Base-by-base conservation (phyloP, 2,888 invertebrate genomes). In the Pomacea canaliculata region DNA sequence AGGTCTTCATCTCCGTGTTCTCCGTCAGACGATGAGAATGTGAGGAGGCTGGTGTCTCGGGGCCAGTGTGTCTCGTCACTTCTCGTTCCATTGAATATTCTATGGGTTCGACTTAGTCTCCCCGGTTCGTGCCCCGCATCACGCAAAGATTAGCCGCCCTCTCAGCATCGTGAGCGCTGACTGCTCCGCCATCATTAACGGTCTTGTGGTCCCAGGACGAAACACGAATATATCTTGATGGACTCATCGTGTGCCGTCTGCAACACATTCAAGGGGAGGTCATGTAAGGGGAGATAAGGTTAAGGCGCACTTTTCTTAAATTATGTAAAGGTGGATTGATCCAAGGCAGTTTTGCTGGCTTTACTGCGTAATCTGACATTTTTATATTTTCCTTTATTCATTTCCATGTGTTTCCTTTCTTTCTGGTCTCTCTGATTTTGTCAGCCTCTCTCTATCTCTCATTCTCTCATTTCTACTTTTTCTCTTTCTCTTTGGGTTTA, bases 261-360 rank as follows among this genome's bases (percentile, higher is more conserved):
- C 37, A 37, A 37, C 37, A 13, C n/a, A 27, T 37, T 65, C 37
- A 70, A 23, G n/a, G 56, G 51, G n/a, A 70, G 51, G n/a, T 51
- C 51, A 56, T 51, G 70, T 23, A 70, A 59, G 37, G 56, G 70
- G 37, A 70, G 48, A 68, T 19, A 68, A 68, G 69, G 48, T 46
- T 27, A 68, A 68, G 37, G 48, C 12, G 69, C 27, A 68, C 37
- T 46, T 46, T 27, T 46, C 27, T 19, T 46, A 27, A 48, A 68
- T 46, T 19, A 68, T 46, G 69, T 46, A 68, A 48, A 68, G 48
- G 69, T 5, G 37, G 37, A 37, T 37, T 37, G 37, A 37, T 37
- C 37, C 37, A 37, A 37, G 37, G 37, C 37, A 63, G 63, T 63
- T 9, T 63, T 19, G 19, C n/a, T 65, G 23, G 12, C 65, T 48